phyloP scores from a whole-genome alignment of 2,797 vertebrate species.

The Gouania willdenowi region DNA sequence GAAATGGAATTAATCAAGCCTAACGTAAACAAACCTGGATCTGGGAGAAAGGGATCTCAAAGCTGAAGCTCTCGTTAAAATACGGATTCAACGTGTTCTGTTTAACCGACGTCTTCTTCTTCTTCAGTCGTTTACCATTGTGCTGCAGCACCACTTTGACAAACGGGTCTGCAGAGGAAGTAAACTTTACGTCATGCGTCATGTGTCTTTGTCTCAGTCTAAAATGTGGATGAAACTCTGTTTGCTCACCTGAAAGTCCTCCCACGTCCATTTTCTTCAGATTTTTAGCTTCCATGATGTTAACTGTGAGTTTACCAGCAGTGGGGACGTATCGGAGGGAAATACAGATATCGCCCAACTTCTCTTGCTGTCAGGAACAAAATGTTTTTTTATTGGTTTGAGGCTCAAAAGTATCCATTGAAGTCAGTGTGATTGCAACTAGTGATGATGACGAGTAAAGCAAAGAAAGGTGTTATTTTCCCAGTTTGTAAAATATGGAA shows the following conservation, averaged over 20 bases:
- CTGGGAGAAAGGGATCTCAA: slow-evolving; percentile 90
- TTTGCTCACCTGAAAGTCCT: slow-evolving; percentile 81
- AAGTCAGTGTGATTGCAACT: neutral
- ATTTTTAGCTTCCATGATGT: slow-evolving; percentile 89
- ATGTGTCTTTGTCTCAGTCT: neutral
- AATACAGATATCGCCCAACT: slow-evolving; percentile 88
- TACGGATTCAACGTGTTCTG: slow-evolving; percentile 92
- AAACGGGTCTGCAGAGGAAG: slow-evolving; percentile 77
- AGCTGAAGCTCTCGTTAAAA: slow-evolving; percentile 92
- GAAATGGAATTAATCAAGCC: neutral
- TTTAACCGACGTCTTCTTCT: slow-evolving; percentile 92
- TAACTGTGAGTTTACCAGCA: slow-evolving; percentile 84
- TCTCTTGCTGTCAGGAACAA: slow-evolving; percentile 76
- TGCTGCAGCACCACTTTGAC: slow-evolving; percentile 89
- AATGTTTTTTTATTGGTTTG: no score
- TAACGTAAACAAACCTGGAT: slow-evolving; percentile 76
- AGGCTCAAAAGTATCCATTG: neutral
- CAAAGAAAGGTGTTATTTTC: no score
- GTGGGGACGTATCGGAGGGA: slow-evolving; percentile 91
- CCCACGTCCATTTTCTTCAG: slow-evolving; percentile 91
- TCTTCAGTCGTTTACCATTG: slow-evolving; percentile 85
- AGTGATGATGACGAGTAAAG: neutral
- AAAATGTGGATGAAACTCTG: neutral
- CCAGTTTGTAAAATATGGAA: no score
- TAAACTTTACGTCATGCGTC: neutral